phyloP scores from a whole-genome alignment of 1,140 invertebrate species.

The Dreissena polymorpha region DNA sequence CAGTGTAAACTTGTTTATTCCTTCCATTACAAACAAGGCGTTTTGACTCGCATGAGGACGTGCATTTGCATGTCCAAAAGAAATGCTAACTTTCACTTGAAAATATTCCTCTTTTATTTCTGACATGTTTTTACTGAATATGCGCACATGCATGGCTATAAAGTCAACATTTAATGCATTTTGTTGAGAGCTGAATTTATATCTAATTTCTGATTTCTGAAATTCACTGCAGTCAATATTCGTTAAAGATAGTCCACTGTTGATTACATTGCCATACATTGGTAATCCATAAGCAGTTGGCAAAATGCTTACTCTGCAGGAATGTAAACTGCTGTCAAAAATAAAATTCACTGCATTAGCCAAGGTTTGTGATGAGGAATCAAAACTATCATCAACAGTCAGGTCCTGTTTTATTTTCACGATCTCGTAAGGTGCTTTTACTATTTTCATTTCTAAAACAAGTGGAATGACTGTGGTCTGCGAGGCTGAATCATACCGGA shows the following conservation, averaged over 20 bases:
- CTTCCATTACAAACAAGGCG: slow-evolving; percentile 76
- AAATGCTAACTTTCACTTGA: slow-evolving; percentile 76
- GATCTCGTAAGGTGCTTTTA: slow-evolving; percentile 73
- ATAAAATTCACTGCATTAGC: slow-evolving; percentile 70
- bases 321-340: slow-evolving; percentile 67
- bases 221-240: slow-evolving; percentile 78
- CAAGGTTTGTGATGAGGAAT: slow-evolving; percentile 70
- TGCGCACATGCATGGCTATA: slow-evolving; percentile 77
- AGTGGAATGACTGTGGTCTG: slow-evolving; percentile 79
- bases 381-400: slow-evolving; percentile 69
- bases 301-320: slow-evolving; percentile 76
- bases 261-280: slow-evolving; percentile 76
- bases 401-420: slow-evolving; percentile 76
- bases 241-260: slow-evolving; percentile 65
- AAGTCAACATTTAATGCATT: slow-evolving; percentile 76
- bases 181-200: slow-evolving; percentile 72
- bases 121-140: slow-evolving; percentile 69
- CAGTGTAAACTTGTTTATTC: slow-evolving; percentile 79
- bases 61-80: slow-evolving; percentile 74
- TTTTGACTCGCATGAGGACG: slow-evolving; percentile 70
- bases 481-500: slow-evolving; percentile 77
- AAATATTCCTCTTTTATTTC: slow-evolving; percentile 79
- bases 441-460: slow-evolving; percentile 73
- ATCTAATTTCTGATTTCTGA: slow-evolving; percentile 75
- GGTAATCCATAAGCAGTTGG: slow-evolving; percentile 71